Conservation (phyloP, 1,140 invertebrate genomes). For the Drosophila quadrilineata region DNA sequence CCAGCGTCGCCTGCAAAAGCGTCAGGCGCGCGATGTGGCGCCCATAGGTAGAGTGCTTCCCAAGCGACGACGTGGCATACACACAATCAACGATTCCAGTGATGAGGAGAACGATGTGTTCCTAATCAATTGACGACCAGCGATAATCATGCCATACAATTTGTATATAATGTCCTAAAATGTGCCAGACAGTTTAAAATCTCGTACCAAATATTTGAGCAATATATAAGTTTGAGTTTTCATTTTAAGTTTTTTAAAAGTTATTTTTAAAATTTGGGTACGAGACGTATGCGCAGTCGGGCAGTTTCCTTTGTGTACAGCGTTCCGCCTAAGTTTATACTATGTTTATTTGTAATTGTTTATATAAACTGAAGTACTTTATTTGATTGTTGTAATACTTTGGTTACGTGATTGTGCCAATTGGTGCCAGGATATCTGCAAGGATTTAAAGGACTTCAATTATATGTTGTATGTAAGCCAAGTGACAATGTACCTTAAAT, state of each 20-base stretch:
- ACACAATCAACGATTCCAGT: constrained; percentile 47
- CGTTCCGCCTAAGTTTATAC: neutral
- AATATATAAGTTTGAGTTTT: no score
- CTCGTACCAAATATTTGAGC: no score
- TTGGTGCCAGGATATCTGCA: neutral
- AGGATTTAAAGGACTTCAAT: no score
- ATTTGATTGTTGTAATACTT: constrained; percentile 37
- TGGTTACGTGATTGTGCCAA: constrained; percentile 17
- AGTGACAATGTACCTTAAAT: constrained; percentile 29
- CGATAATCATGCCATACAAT: neutral
- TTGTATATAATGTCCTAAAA: no score
- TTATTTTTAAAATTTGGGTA: no score
- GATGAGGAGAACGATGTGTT: constrained; percentile 54
- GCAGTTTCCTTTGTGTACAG: no score
- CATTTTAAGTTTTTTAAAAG: no score
- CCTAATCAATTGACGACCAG: neutral
- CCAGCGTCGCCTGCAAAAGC: constrained; percentile 26
- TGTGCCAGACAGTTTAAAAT: no score
- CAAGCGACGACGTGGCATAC: constrained; percentile 38
- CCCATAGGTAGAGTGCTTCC: neutral
- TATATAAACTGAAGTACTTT: constrained; percentile 34
- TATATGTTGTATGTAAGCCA: neutral
- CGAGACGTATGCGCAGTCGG: no score
- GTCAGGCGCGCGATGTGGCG: neutral
- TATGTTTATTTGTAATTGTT: constrained; percentile 7